phyloP scores from a whole-genome alignment of 2,113 vertebrate genomes.

The Acrocephalus kingi region DNA sequence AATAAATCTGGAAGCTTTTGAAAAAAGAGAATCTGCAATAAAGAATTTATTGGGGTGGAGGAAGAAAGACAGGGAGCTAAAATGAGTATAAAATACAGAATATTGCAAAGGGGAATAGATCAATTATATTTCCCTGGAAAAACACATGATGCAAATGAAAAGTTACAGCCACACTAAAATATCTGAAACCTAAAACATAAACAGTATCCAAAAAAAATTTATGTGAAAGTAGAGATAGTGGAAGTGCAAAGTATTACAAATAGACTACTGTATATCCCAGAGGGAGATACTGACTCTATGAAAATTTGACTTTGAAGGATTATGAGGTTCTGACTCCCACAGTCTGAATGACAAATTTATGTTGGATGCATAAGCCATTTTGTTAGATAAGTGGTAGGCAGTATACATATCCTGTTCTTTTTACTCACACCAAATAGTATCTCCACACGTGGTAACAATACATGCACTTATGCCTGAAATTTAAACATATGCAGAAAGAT shows the following conservation, averaged over 20 bases:
- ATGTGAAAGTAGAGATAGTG: background rate
- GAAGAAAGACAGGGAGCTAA: background rate
- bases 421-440: background rate
- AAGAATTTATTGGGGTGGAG: background rate
- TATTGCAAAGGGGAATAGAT: background rate
- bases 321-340: background rate
- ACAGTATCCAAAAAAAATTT: background rate
- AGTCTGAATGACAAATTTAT: background rate
- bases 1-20: background rate
- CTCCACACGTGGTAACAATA: background rate
- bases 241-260: background rate
- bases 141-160: background rate
- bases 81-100: constrained; percentile 2
- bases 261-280: background rate
- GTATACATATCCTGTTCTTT: background rate
- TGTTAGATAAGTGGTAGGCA: background rate
- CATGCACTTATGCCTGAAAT: background rate
- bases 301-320: background rate
- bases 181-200: background rate
- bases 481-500: background rate
- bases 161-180: background rate
- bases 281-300: background rate
- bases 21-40: constrained; percentile 11
- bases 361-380: background rate
- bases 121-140: background rate